phyloP scores from a whole-genome alignment of 2,888 invertebrate species.

The Agrotis clavis region DNA sequence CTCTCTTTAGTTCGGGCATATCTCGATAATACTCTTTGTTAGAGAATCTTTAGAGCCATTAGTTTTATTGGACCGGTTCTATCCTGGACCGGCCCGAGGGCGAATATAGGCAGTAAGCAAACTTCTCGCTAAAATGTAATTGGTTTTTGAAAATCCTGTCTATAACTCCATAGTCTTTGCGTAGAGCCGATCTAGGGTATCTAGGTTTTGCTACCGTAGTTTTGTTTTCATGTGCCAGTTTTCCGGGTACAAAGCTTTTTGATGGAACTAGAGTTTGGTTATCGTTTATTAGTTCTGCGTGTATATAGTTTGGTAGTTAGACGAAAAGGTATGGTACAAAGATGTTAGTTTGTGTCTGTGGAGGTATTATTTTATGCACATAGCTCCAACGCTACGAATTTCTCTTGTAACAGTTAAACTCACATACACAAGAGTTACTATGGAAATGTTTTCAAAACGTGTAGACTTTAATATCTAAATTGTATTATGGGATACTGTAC shows the following conservation, averaged over 20 bases:
- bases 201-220: conserved; percentile 27
- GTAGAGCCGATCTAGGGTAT: conserved; percentile 23
- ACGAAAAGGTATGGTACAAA: neutral
- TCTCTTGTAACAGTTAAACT: too few species aligned
- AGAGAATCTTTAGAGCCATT: conserved; percentile 71
- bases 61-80: conserved; percentile 72
- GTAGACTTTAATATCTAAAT: neutral
- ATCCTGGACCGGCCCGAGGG: conserved; percentile 48
- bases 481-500: neutral
- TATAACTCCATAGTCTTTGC: conserved; percentile 34
- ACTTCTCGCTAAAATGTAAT: conserved; percentile 69
- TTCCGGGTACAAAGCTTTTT: conserved; percentile 19
- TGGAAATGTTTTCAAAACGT: neutral
- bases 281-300: conserved; percentile 12
- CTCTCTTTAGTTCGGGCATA: conserved; percentile 55
- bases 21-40: conserved; percentile 71
- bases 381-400: too few species aligned
- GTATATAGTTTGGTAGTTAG: neutral
- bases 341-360: neutral
- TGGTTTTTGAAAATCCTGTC: conserved; percentile 64
- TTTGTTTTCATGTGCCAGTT: conserved; percentile 43
- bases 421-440: too few species aligned
- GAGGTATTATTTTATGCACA: too few species aligned
- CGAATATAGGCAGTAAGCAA: conserved; percentile 44
- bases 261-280: conserved; percentile 15